Evolutionary conservation across 1,140 invertebrate species (phyloP).

Genomic region (Drosophila willistoni): DNA sequence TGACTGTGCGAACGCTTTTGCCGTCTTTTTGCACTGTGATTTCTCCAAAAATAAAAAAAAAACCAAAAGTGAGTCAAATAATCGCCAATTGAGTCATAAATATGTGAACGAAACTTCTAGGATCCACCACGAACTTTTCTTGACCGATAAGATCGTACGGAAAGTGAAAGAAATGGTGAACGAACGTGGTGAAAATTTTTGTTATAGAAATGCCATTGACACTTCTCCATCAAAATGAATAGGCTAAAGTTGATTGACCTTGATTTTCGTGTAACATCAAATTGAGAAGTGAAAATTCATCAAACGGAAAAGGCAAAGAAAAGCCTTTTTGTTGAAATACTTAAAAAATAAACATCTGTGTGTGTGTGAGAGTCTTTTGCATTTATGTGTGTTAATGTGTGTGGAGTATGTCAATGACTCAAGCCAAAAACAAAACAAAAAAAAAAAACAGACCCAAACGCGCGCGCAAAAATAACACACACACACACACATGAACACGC

Average conservation of each 20-base stretch:
- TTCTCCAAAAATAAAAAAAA: slow-evolving; percentile 45
- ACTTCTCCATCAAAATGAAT: slow-evolving; percentile 39
- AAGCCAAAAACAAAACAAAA: not conserved
- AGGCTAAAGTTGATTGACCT: slow-evolving; percentile 57
- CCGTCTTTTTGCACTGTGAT: slow-evolving; percentile 57
- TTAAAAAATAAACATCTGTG: not conserved
- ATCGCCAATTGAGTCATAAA: slow-evolving; percentile 2
- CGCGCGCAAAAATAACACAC: slow-evolving; percentile 48
- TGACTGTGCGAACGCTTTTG: slow-evolving; percentile 73
- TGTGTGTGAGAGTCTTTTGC: slow-evolving; percentile 13
- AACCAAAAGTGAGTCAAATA: slow-evolving; percentile 9
- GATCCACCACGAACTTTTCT: not conserved
- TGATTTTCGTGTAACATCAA: slow-evolving; percentile 35
- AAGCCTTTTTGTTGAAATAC: slow-evolving; percentile 3
- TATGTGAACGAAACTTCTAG: not conserved
- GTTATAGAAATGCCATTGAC: slow-evolving; percentile 49
- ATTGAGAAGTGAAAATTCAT: slow-evolving; percentile 14
- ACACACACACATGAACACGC: slow-evolving; percentile 25
- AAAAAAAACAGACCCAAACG: slow-evolving; percentile 32
- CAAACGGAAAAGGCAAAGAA: not conserved
- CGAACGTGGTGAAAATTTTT: no score
- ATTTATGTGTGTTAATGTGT: slow-evolving; percentile 22
- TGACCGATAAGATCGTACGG: slow-evolving; percentile 11
- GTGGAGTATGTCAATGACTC: slow-evolving; percentile 50
- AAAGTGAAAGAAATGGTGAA: slow-evolving; percentile 38